Evolutionary conservation across 2,113 vertebrate genomes (phyloP).

Genomic region (Sphaerodactylus townsendi): DNA sequence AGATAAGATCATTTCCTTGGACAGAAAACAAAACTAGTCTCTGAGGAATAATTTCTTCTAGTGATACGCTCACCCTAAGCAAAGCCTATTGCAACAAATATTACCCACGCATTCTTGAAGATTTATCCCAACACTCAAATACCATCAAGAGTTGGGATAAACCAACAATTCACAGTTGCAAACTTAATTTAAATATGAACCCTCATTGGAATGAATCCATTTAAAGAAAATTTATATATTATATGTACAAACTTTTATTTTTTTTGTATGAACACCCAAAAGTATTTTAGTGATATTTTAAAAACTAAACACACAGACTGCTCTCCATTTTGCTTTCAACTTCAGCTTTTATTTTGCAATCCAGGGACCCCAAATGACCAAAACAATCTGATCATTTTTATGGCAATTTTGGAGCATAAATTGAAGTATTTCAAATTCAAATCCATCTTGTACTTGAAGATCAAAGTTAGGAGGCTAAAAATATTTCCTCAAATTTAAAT

Average conservation of each 20-base stretch:
- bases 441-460: neutral
- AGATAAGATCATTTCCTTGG: neutral
- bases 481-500: neutral
- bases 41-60: neutral
- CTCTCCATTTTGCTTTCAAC: neutral
- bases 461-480: neutral
- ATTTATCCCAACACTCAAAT: neutral
- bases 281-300: neutral
- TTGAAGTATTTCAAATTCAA: neutral
- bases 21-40: neutral
- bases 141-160: neutral
- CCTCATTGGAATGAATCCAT: neutral
- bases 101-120: neutral
- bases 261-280: neutral
- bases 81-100: neutral
- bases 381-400: neutral
- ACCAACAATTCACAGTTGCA: neutral
- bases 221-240: neutral
- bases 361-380: neutral
- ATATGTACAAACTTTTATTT: neutral
- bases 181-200: neutral
- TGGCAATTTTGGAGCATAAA: neutral
- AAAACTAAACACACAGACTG: neutral
- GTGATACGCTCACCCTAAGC: neutral
- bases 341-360: neutral